Evolutionary conservation across 2,797 vertebrate species (phyloP).

Genomic region (Malacoctenus gilli): DNA sequence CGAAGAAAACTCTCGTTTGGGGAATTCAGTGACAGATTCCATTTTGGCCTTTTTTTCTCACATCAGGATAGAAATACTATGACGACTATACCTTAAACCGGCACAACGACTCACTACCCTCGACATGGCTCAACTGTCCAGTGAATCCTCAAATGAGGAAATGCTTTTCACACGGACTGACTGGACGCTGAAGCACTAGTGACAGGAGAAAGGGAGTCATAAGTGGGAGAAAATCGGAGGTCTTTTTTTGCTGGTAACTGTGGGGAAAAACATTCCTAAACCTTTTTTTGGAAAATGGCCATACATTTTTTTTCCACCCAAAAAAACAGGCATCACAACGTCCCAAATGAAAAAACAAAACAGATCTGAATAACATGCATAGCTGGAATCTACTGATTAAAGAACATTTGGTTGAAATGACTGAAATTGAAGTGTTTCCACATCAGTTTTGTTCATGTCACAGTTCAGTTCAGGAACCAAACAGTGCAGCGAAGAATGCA

Average conservation of each 20-base stretch:
- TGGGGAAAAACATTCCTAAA: no score
- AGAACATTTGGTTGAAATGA: no score
- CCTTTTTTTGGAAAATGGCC: no score
- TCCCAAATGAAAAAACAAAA: no score
- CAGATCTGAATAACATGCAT: no score
- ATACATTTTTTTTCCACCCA: no score
- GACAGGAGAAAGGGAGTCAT: conserved; percentile 30
- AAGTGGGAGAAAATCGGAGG: conserved; percentile 17
- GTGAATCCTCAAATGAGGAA: conserved; percentile 57
- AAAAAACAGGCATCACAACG: no score
- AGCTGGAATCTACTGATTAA: no score
- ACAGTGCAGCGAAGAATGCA: neutral
- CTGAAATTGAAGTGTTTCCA: no score
- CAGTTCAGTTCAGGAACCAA: neutral
- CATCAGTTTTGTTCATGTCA: neutral
- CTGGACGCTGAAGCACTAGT: conserved; percentile 36
- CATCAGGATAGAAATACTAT: conserved; percentile 18
- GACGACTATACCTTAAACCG: conserved; percentile 28
- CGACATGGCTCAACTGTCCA: conserved; percentile 31
- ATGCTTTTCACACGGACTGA: conserved; percentile 41
- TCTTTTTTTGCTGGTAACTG: conserved; percentile 16
- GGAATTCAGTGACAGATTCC: conserved; percentile 20
- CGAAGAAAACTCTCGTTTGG: conserved; percentile 14
- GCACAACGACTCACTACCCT: conserved; percentile 34
- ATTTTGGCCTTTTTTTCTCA: conserved; percentile 43